Base-by-base conservation (phyloP, 64 coral and sea anemone genomes). In the Porites australiensis region DNA sequence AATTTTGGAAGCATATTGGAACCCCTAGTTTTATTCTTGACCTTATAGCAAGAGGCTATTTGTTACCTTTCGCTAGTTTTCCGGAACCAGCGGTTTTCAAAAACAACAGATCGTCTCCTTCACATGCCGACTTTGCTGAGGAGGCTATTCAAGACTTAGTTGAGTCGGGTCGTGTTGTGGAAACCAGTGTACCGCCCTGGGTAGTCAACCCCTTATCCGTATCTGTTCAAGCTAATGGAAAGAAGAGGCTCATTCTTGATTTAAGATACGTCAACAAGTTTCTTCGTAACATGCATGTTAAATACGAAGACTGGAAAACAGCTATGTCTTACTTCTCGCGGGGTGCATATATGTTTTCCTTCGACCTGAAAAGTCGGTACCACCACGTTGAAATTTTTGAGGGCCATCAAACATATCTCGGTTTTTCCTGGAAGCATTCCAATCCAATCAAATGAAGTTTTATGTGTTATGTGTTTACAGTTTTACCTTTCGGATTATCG, bases 251-350 rank as follows among this genome's bases (percentile, higher is more conserved):
- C 0, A 82, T 94, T 68, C 57, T 89, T 22, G 87, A 94, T 64
- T 74, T 89, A 54, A 83, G 93, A 75, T 60, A 94, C 58, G 87
- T 94, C 11, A 94, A 89, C 49, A 78, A 89, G 66, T 76, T 10
- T 69, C 19, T 94, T 5, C 27, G 47, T 13, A 89, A 85, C 53
- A 47, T 51, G 22, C 67, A 77, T 2, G 64, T 88, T 12, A 89
- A 83, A 44, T 89, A 82, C 18, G 92, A 89, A 63, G 86, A 89
- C 45, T 87, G 71, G 80, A 85, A 71, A 87, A 84, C 43, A 23
- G 63, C 79, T 5, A 21, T 86, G 4, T 52, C 54, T 2, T 93
- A 77, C 48, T 77, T 77, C 74, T 53, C 13, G 48, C 4, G 3
- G 16, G 74, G 44, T 22, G 86, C 81, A 8, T 83, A 13, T 50